These are phyloP conservation scores for Ophion ellenae DNA, from an alignment of 2,888 invertebrate species.

Conservation along the genomic window DNA sequence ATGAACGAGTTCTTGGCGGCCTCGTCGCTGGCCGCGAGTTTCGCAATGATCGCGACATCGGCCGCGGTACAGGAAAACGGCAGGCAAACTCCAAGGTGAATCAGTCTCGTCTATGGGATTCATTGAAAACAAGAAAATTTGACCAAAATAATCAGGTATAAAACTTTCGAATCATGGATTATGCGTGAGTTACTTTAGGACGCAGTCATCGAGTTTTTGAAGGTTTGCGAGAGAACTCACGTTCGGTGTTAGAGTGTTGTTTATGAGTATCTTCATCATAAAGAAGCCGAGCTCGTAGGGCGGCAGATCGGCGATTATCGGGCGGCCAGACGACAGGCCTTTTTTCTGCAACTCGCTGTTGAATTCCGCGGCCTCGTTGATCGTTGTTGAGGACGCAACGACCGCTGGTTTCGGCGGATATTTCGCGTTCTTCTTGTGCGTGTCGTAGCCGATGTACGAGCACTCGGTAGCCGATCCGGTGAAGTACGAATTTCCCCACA, in stretches of 20 bases:
- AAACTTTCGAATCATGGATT: neutral
- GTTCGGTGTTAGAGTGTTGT: constrained; percentile 73
- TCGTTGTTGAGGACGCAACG: constrained; percentile 35
- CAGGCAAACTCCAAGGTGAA: constrained; percentile 91
- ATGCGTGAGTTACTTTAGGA: neutral
- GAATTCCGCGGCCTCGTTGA: constrained; percentile 72
- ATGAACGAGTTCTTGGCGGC: constrained; percentile 83
- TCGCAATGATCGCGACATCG: constrained; percentile 85
- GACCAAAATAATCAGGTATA: neutral
- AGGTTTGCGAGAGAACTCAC: constrained; percentile 66
- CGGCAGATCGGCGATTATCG: constrained; percentile 69
- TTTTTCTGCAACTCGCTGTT: constrained; percentile 75
- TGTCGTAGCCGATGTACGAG: constrained; percentile 76
- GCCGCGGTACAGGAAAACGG: constrained; percentile 88
- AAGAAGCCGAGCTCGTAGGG: constrained; percentile 82
- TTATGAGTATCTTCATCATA: constrained; percentile 79
- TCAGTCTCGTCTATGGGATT: constrained; percentile 86
- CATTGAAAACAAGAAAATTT: neutral
- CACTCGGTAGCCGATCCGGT: constrained; percentile 82
- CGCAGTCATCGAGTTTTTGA: neutral
- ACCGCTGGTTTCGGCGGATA: constrained; percentile 42
- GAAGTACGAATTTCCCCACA: constrained; percentile 83
- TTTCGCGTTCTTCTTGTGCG: constrained; percentile 66
- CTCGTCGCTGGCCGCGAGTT: constrained; percentile 85
- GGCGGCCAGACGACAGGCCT: constrained; percentile 74